Percentiles rank a stretch among this genome's conserved stretches.
phyloP scores from a whole-genome alignment of 1,140 invertebrate species.

The Liolophura sinensis region DNA sequence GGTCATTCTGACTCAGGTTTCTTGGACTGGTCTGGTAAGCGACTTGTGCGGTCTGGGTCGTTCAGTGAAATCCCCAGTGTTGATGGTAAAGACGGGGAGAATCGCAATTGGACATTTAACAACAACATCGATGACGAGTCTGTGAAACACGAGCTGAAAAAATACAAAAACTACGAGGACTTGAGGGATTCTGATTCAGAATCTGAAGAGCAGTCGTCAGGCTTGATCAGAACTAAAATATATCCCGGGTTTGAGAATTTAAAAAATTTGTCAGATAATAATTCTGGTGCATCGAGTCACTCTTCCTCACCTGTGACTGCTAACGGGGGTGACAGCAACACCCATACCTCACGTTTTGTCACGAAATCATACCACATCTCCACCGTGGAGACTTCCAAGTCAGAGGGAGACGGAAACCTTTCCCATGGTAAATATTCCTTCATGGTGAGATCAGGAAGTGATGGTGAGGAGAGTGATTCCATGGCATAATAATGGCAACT shows the following conservation, averaged over 20 bases:
- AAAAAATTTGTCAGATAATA: constrained; percentile 30
- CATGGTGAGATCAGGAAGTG: too few species aligned
- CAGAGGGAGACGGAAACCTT: too few species aligned
- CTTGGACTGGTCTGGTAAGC: constrained; percentile 44
- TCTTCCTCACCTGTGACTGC: too few species aligned
- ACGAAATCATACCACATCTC: too few species aligned
- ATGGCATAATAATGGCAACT: too few species aligned
- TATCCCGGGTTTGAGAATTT: constrained; percentile 29
- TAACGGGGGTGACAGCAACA: too few species aligned
- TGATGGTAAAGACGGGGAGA: constrained; percentile 18
- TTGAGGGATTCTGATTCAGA: constrained; percentile 8
- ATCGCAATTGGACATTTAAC: constrained; percentile 1
- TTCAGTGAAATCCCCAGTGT: constrained; percentile 43
- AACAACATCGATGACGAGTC: constrained; percentile 2
- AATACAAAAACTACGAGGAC: not conserved
- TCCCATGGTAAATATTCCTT: too few species aligned
- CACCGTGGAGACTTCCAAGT: too few species aligned
- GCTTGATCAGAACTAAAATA: constrained; percentile 23
- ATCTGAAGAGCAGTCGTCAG: constrained; percentile 15
- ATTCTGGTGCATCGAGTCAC: not conserved
- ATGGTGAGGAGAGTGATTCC: too few species aligned
- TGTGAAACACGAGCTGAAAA: constrained; percentile 3
- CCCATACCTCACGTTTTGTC: too few species aligned
- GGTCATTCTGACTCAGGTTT: constrained; percentile 25
- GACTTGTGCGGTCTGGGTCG: constrained; percentile 35